Conservation (phyloP, 2,888 invertebrate species). For the Ormyrus rosae region DNA sequence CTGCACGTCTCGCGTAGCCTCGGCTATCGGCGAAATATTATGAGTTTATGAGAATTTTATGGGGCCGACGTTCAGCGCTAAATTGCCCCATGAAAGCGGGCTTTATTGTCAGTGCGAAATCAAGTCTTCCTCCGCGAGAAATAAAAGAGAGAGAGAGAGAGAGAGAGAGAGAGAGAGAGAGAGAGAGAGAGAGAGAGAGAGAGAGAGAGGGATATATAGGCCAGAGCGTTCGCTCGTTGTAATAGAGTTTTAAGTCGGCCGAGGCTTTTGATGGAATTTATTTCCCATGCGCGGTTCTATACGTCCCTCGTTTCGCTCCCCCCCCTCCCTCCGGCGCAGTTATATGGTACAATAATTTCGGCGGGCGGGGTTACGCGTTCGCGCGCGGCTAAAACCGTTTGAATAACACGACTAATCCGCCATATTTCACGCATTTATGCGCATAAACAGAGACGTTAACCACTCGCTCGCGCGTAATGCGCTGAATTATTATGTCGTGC, state of each 20-base stretch:
- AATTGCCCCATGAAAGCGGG: slow-evolving; percentile 43
- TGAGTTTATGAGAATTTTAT: slow-evolving; percentile 55
- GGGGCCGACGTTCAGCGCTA: slow-evolving; percentile 36
- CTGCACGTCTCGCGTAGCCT: background rate
- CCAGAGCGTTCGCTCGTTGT: background rate
- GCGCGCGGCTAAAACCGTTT: slow-evolving; percentile 25
- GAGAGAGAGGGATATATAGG: background rate
- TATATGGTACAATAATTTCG: slow-evolving; percentile 20
- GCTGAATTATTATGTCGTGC: slow-evolving; percentile 27
- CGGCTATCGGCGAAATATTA: slow-evolving; percentile 49
- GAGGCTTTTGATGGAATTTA: slow-evolving; percentile 41
- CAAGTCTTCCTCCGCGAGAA: slow-evolving; percentile 32
- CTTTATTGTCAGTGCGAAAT: slow-evolving; percentile 46
- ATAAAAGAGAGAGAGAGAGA: slow-evolving; percentile 30
- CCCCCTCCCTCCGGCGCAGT: background rate
- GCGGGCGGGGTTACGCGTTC: background rate
- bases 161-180: background rate
- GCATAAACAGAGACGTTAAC: slow-evolving; percentile 27
- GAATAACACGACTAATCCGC: slow-evolving; percentile 36
- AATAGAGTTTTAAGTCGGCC: slow-evolving; percentile 43
- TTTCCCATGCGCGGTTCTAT: slow-evolving; percentile 14
- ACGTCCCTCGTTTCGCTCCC: background rate
- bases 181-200: background rate
- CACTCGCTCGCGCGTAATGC: slow-evolving; percentile 33
- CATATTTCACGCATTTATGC: slow-evolving; percentile 47